Base-by-base conservation (phyloP, 2,888 invertebrate genomes). In the Tuberolachnus salignus region DNA sequence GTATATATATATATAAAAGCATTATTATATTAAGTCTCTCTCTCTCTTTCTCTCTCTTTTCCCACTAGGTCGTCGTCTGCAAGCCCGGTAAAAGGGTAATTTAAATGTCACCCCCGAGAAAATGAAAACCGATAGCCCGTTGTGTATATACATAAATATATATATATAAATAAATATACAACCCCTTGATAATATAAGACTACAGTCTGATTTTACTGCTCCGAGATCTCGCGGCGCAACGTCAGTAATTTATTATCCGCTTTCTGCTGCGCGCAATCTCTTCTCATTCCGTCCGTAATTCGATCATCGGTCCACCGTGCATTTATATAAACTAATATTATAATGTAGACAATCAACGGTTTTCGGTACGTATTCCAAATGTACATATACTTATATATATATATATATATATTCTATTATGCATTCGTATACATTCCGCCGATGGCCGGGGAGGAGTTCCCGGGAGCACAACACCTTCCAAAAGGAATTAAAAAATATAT, bases 31-130 rank as follows among this genome's bases (percentile, higher is more conserved):
- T n/a, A 19, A 66, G 23, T 49, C 26, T n/a, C n/a, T n/a, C 9
- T 23, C 64, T 46, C 46, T 55, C 1, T 21, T 55, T 19, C 3
- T 4, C 53, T 53, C 19, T 53, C 55, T 4, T 6, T 10, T 21
- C 19, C 55, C 51, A 34, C 34, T 34, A 34, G 3, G 16, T 4
- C 3, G 9, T 21, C 23, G 46, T n/a, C 23, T 34, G 34, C n/a
- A n/a, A 34, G 34, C 3, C 49, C 46, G 16, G 64, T 19, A 14
- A 46, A 59, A 59, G 71, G 46, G 71, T 71, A 71, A 71, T 71
- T 59, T 71, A 71, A 71, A 71, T 57, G 70, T 71, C 70, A 59
- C 44, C 59, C 46, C 26, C 57, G 57, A 71, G 71, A 57, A 70
- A 46, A 71, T 46, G 71, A 16, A 46, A 59, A 46, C 59, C 59